Evolutionary conservation across 2,797 vertebrate species (phyloP).

Genomic region (Pseudocheirus occidentalis): DNA sequence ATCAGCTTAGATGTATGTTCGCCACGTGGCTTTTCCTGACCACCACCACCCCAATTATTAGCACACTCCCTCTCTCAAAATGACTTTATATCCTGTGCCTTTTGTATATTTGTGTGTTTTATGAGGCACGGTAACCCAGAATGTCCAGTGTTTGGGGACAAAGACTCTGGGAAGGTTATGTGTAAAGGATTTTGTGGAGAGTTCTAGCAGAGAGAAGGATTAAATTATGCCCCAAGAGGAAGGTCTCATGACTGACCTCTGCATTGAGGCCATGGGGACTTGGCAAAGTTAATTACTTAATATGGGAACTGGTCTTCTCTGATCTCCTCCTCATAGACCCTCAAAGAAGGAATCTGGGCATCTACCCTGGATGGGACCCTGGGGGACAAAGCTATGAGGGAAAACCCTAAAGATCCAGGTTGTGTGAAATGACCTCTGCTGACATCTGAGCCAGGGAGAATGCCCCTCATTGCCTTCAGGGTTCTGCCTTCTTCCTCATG

Average conservation of each 20-base stretch:
- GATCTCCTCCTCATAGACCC: not conserved
- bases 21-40: too few relatives aligned
- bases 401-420: too few relatives aligned
- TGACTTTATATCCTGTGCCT: not conserved
- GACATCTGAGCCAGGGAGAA: not conserved
- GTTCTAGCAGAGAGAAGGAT: not conserved
- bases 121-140: too few relatives aligned
- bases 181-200: not conserved
- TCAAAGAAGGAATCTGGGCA: not conserved
- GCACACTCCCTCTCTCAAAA: not conserved
- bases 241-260: not conserved
- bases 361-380: too few relatives aligned
- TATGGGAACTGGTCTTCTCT: not conserved
- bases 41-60: not conserved
- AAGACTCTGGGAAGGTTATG: not conserved
- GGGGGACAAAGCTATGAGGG: too few relatives aligned
- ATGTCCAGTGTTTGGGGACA: not conserved
- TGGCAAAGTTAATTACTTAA: not conserved
- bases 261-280: not conserved
- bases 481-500: not conserved
- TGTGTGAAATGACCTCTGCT: too few relatives aligned
- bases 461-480: not conserved
- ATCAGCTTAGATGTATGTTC: too few relatives aligned
- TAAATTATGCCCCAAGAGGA: not conserved
- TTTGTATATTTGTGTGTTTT: not conserved